Base-by-base conservation (phyloP, 1,140 invertebrate species). In the Micrasema longulum region DNA sequence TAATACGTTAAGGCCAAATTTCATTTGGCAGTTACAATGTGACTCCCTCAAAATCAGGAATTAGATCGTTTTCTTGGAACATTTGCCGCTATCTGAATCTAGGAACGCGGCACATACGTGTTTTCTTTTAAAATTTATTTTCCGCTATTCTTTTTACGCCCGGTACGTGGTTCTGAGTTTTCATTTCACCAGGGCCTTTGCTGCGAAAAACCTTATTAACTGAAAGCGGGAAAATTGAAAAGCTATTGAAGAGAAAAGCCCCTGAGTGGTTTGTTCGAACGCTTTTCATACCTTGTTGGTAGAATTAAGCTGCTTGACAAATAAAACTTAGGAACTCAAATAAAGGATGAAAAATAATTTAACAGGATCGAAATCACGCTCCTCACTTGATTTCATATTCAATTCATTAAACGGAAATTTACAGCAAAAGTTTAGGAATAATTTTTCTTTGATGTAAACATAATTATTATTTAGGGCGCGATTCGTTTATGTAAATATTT, bases 141-240 rank as follows among this genome's bases (percentile, higher is more conserved):
- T 48, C 47, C 47, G n/a, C 0, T 48, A 22, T 48, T 22, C 47
- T 22, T 55, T 55, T 16, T 9, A 20, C 3, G 12, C 52, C 12
- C 23, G 22, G 22, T 35, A 36, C 26, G 52, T 16, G 26, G 14
- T n/a, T 31, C 26, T 55, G 52, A 55, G 52, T 55, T 55, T 55
- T 55, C 22, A 55, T 55, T 55, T 55, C 52, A 55, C 23, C 12
- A 26, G 26, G 23, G 52, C 12, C 26, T 26, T 31, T 55, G 52
- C 52, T 31, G 52, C 35, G 52, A 55, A 55, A 36, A 55, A 55
- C 52, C 52, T 55, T 55, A 55, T 55, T 55, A 55, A 55, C 52
- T 55, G 52, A 31, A 55, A 55, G 52, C 52, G n/a, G 26, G 52
- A 36, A 55, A 55, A 55, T 36, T 55, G 52, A 55, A 55, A 55